Conservation (phyloP, 1,140 invertebrate species). For the Coptotermes formosanus region DNA sequence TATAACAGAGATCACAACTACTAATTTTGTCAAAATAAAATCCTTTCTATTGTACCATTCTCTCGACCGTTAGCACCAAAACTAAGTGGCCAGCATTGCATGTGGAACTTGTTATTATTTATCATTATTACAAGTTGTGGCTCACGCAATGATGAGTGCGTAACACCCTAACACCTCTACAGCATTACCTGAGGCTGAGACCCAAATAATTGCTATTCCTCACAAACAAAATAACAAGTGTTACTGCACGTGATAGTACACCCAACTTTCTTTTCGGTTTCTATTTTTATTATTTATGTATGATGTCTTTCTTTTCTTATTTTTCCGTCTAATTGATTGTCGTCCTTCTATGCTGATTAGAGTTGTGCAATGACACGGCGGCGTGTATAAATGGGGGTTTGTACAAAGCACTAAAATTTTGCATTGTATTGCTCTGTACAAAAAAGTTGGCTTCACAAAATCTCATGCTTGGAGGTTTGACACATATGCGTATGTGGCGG, state of each 20-base stretch:
- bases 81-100: background rate
- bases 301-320: background rate
- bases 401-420: background rate
- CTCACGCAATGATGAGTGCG: background rate
- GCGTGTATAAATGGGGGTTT: background rate
- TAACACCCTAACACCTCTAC: background rate
- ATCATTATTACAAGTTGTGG: background rate
- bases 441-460: background rate
- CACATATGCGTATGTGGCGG: too few species aligned
- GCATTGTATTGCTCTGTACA: background rate
- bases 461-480: too few species aligned
- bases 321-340: background rate
- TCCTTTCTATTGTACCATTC: background rate
- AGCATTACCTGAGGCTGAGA: background rate
- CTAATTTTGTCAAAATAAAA: background rate
- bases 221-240: background rate
- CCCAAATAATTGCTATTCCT: too few species aligned
- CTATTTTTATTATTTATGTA: background rate
- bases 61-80: background rate
- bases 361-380: background rate
- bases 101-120: too few species aligned
- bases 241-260: background rate
- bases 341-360: background rate
- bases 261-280: background rate
- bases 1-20: background rate